phyloP scores from a whole-genome alignment of 2,888 invertebrate genomes.

The Galerucella pusilla region DNA sequence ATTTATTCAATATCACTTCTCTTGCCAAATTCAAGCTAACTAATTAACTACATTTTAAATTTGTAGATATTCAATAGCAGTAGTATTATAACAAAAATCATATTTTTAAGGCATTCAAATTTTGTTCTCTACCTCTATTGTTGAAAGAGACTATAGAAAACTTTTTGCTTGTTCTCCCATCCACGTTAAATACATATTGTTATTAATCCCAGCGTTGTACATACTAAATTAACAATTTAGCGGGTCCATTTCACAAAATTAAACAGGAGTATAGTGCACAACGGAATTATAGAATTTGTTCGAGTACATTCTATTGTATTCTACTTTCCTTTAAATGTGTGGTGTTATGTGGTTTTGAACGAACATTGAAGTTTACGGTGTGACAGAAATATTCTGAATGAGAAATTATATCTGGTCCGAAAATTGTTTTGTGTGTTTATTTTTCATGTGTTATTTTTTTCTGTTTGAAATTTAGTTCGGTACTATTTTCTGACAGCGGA shows the following conservation, averaged over 20 bases:
- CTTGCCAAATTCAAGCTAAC: no score
- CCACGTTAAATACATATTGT: background rate
- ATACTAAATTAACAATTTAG: background rate
- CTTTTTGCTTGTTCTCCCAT: background rate
- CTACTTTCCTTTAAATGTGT: background rate
- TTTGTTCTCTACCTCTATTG: no score
- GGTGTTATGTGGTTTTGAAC: background rate
- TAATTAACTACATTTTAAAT: no score
- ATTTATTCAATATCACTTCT: no score
- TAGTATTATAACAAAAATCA: no score
- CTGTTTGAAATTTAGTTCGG: background rate
- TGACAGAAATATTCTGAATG: background rate
- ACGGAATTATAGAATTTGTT: background rate
- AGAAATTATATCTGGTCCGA: background rate
- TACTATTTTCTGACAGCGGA: background rate
- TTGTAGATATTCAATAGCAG: no score
- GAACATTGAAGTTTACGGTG: background rate
- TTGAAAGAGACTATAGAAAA: background rate
- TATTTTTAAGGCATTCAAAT: no score
- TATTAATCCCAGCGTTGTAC: background rate
- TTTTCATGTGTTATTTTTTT: background rate
- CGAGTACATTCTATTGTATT: slow-evolving; percentile 1
- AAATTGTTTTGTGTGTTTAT: background rate
- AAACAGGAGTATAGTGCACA: background rate
- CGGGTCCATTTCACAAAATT: background rate